These are phyloP conservation scores for Hylaea fasciaria DNA, from an alignment of 2,888 invertebrate species.

Conservation along the genomic window DNA sequence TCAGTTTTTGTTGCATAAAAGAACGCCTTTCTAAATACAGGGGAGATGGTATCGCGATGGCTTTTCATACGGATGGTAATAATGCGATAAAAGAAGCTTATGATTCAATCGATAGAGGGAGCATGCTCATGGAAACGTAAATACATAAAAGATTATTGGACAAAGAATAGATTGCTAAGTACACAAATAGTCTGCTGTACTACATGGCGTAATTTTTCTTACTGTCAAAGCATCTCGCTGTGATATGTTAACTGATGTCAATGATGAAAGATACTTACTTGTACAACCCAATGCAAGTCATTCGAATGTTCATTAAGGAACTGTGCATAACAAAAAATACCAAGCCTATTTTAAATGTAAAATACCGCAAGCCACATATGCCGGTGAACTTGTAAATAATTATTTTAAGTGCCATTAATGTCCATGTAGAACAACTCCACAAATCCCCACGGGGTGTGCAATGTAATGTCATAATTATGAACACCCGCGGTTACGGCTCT, in stretches of 20 bases:
- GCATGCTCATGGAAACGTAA: conserved; percentile 18
- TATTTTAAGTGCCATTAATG: conserved; percentile 9
- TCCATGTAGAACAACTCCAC: background rate
- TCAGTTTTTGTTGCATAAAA: conserved; percentile 47
- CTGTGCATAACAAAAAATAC: no score
- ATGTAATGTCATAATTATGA: conserved; percentile 25
- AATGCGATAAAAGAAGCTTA: conserved; percentile 46
- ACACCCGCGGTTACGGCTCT: conserved; percentile 18
- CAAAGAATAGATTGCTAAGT: background rate
- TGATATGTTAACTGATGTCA: background rate
- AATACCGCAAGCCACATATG: no score
- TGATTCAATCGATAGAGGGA: conserved; percentile 43
- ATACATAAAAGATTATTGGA: conserved; percentile 17
- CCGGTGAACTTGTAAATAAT: no score
- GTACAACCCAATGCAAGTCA: no score
- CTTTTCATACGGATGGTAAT: conserved; percentile 51
- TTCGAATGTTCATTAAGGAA: no score
- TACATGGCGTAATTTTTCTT: no score
- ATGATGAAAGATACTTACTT: no score
- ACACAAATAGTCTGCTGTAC: background rate
- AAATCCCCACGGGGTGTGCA: conserved; percentile 19
- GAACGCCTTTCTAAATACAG: conserved; percentile 48
- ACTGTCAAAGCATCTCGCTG: background rate
- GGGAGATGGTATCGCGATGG: conserved; percentile 55
- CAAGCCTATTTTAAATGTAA: no score